A percentile compares a stretch with the other conserved stretches of the same genome.
Conservation (phyloP, 2,888 invertebrate genomes). For the Sussaba pulchella region DNA sequence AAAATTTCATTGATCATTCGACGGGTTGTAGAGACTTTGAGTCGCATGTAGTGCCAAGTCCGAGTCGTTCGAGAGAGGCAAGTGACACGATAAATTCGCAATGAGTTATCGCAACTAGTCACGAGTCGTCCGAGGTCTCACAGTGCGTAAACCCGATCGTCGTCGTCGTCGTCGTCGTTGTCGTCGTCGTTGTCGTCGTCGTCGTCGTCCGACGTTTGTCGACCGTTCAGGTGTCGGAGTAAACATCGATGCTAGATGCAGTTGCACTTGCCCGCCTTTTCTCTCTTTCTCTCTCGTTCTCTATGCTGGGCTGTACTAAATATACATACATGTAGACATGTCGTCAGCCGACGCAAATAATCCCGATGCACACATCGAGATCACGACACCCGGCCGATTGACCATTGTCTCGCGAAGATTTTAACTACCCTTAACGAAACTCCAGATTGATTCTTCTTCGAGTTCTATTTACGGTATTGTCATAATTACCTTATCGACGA, state of each 20-base stretch:
- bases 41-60: conserved; percentile 20
- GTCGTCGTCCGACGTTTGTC: neutral
- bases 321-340: conserved; percentile 38
- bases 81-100: conserved; percentile 49
- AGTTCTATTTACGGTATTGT: neutral
- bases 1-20: neutral
- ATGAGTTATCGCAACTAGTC: conserved; percentile 55
- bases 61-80: conserved; percentile 11
- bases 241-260: conserved; percentile 8
- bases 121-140: conserved; percentile 48
- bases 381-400: neutral
- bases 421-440: neutral
- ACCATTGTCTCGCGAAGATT: conserved; percentile 24
- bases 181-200: conserved; percentile 1
- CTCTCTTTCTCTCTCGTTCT: neutral
- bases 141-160: conserved; percentile 47
- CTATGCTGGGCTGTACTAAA: conserved; percentile 13
- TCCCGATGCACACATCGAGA: conserved; percentile 29
- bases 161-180: conserved; percentile 12
- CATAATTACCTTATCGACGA: neutral
- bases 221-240: conserved; percentile 22
- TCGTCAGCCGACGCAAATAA: conserved; percentile 63
- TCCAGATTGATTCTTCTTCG: neutral
- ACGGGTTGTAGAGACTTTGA: neutral
- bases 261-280: conserved; percentile 45